Conservation (phyloP, 2,113 vertebrate species). For the Ailurus styani region DNA sequence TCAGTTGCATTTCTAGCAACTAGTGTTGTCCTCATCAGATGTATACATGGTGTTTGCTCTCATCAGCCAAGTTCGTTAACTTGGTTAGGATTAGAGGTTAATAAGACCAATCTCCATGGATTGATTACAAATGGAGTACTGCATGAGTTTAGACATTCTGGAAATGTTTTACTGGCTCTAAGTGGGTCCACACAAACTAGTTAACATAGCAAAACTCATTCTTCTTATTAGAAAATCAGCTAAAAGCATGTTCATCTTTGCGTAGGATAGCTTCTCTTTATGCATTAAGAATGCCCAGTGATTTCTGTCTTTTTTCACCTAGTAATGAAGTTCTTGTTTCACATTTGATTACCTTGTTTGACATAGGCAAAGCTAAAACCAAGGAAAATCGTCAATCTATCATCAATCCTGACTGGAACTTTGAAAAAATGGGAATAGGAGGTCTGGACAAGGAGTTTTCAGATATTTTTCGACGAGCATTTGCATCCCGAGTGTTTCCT, state of each 20-base stretch:
- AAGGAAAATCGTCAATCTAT: slow-evolving; percentile 95
- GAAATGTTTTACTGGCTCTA: not conserved
- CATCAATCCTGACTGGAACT: slow-evolving; percentile 99
- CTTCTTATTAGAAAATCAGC: not conserved
- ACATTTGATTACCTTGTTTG: slow-evolving; percentile 21
- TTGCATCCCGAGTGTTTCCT: slow-evolving; percentile 97
- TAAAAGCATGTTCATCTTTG: not conserved
- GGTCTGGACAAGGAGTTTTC: slow-evolving; percentile 98
- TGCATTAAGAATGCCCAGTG: not conserved
- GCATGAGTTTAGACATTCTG: not conserved
- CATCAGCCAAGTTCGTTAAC: slow-evolving; percentile 17
- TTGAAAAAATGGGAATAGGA: slow-evolving; percentile 98
- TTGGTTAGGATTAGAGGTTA: not conserved
- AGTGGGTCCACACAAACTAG: not conserved
- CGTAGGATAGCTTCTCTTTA: not conserved
- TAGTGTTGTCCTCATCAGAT: not conserved
- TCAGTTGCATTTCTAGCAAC: not conserved
- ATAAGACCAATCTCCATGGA: not conserved
- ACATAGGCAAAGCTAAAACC: slow-evolving; percentile 93
- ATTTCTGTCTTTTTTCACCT: not conserved
- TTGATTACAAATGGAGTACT: not conserved
- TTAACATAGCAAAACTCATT: not conserved
- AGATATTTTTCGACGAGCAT: slow-evolving; percentile 95
- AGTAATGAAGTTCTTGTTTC: not conserved
- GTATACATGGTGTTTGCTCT: slow-evolving; percentile 7